phyloP scores from a whole-genome alignment of 2,888 invertebrate species.

The Acleris cristana region DNA sequence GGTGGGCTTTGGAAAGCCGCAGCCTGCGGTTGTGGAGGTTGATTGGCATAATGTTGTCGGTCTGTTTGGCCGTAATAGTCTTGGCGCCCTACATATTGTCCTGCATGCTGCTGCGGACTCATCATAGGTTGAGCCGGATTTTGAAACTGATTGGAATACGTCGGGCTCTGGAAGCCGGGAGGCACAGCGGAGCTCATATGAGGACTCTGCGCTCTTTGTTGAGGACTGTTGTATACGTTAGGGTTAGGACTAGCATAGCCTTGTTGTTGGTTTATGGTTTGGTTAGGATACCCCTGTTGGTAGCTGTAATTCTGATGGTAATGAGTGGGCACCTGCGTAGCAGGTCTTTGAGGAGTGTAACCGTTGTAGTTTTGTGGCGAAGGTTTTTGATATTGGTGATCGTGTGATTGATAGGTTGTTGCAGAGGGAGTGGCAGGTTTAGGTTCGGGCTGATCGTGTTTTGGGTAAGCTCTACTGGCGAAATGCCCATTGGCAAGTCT shows the following conservation, averaged over 20 bases:
- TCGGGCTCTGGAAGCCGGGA: conserved; percentile 74
- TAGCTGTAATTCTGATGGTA: conserved; percentile 73
- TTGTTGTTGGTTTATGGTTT: conserved; percentile 65
- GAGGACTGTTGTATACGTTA: conserved; percentile 71
- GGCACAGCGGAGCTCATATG: conserved; percentile 68
- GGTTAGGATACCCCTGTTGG: conserved; percentile 70
- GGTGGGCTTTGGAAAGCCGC: conserved; percentile 72
- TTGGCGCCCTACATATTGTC: conserved; percentile 58
- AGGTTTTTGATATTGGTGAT: conserved; percentile 79
- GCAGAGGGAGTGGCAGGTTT: conserved; percentile 55
- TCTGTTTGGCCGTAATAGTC: conserved; percentile 71
- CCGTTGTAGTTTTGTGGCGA: conserved; percentile 64
- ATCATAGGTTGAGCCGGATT: conserved; percentile 73
- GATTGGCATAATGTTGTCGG: conserved; percentile 70
- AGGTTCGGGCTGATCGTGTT: conserved; percentile 63
- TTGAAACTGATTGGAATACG: conserved; percentile 72
- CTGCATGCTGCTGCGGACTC: conserved; percentile 66
- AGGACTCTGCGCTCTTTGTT: conserved; percentile 73
- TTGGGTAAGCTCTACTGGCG: conserved; percentile 59
- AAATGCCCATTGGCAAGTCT: conserved; percentile 72
- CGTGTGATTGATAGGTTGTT: conserved; percentile 72
- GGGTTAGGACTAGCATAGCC: conserved; percentile 70
- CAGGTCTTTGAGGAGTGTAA: conserved; percentile 68
- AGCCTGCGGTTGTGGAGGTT: conserved; percentile 48
- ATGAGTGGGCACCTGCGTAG: conserved; percentile 56